phyloP scores from a whole-genome alignment of 2,888 invertebrate genomes.

The Cheilosia variabilis region DNA sequence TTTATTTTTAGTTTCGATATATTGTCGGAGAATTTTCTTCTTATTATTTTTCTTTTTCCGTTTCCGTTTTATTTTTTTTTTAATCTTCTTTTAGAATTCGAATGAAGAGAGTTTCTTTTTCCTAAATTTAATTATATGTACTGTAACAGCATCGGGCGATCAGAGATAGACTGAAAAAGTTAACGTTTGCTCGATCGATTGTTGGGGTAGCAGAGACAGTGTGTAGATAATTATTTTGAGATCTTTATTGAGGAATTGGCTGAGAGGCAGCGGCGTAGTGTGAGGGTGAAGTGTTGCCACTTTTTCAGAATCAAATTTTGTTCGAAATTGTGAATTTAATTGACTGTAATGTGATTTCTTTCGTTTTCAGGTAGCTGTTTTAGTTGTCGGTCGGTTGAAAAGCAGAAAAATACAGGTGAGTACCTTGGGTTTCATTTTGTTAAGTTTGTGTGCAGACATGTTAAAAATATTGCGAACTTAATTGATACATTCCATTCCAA shows the following conservation, averaged over 20 bases:
- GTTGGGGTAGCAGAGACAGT: slow-evolving; percentile 44
- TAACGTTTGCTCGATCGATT: slow-evolving; percentile 56
- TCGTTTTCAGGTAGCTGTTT: too few species aligned
- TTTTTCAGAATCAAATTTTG: neutral
- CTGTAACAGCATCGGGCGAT: slow-evolving; percentile 83
- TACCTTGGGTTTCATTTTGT: neutral
- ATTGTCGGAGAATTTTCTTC: slow-evolving; percentile 68
- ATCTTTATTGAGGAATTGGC: slow-evolving; percentile 24
- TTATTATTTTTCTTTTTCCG: slow-evolving; percentile 53
- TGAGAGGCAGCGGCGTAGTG: slow-evolving; percentile 9
- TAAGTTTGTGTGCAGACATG: too few species aligned
- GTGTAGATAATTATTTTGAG: slow-evolving; percentile 37
- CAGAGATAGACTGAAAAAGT: slow-evolving; percentile 82
- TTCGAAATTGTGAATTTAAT: too few species aligned
- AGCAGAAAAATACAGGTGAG: too few species aligned
- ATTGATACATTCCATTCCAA: too few species aligned
- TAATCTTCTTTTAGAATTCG: slow-evolving; percentile 60
- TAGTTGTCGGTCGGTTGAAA: too few species aligned
- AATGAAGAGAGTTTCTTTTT: slow-evolving; percentile 64
- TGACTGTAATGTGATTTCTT: too few species aligned
- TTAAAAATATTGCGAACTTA: too few species aligned
- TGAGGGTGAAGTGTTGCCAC: slow-evolving; percentile 47
- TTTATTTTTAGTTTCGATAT: slow-evolving; percentile 75
- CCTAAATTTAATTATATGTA: slow-evolving; percentile 65
- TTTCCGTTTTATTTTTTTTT: slow-evolving; percentile 68